Evolutionary conservation across 2,888 invertebrate genomes (phyloP), one percentile per base, ranked within the genome.

Genomic region (Xanthorhoe designata): DNA sequence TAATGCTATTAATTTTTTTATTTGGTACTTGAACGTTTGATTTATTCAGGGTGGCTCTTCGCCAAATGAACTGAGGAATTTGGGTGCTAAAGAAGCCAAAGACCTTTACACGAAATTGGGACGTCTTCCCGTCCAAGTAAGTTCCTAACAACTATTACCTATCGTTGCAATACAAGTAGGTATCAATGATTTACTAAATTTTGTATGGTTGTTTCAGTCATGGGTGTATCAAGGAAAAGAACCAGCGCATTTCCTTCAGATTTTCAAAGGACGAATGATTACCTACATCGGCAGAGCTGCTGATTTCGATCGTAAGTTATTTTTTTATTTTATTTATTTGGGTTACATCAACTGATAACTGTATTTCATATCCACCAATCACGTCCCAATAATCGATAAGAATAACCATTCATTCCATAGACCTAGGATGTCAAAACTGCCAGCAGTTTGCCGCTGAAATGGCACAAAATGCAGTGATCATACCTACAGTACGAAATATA

Each of bases 151-250:
- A 5, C 15, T 15, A n/a, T n/a, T 15, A 15, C n/a, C n/a, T 45
- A n/a, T n/a, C n/a, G n/a, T n/a, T n/a, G n/a, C n/a, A n/a, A n/a
- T n/a, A n/a, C n/a, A n/a, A n/a, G n/a, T 3, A n/a, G 45, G 15
- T 45, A 45, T 45, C 6, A 4, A 1, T 45, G n/a, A 15, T n/a
- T 32, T 5, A n/a, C n/a, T n/a, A n/a, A 56, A 17, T 24, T 8
- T 29, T 32, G 15, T 15, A n/a, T 35, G 8, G 45, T 8, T 59
- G 9, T 61, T 80, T 77, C 83, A 95, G 83, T 96, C 97, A 8
- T 95, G 97, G 86, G 96, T 98, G 6, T 95, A 96, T 53, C 98
- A 98, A 91, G 97, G 97, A 62, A 96, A 97, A 83, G 98, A 98
- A 89, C 98, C 98, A 0, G 95, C 98, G 10, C 98, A 99, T 85